Evolutionary conservation across 2,888 invertebrate genomes (phyloP).

Genomic region (Boloria euphrosyne): DNA sequence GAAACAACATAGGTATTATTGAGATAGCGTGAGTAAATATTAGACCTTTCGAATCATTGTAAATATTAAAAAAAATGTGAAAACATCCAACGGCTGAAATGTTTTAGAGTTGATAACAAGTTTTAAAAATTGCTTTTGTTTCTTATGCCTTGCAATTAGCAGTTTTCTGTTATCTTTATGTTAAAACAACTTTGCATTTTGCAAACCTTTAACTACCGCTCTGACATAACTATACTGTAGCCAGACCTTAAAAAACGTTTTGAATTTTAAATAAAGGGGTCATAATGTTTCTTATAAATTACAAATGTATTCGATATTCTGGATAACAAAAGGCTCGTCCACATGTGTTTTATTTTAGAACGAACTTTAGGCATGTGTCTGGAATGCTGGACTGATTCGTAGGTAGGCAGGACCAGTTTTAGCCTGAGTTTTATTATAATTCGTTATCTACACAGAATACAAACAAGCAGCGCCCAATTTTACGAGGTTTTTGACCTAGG

Average conservation of each 20-base stretch:
- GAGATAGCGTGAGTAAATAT: not conserved
- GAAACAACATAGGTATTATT: not conserved
- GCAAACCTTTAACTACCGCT: too few relatives aligned
- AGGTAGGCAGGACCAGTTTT: slow-evolving; percentile 41
- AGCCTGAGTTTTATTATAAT: slow-evolving; percentile 39
- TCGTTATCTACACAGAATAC: slow-evolving; percentile 42
- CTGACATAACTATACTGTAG: not conserved
- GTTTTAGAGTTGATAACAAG: too few relatives aligned
- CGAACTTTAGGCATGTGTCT: slow-evolving; percentile 28
- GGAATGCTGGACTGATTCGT: slow-evolving; percentile 35
- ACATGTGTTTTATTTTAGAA: slow-evolving; percentile 29
- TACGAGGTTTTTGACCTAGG: slow-evolving; percentile 70
- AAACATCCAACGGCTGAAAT: not conserved
- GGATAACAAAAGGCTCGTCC: slow-evolving; percentile 21
- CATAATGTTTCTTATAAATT: too few relatives aligned
- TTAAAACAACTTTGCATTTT: not conserved
- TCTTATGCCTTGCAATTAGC: not conserved
- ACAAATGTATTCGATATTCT: not conserved
- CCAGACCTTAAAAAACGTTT: slow-evolving; percentile 3
- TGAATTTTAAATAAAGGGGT: not conserved
- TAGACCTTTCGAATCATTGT: not conserved
- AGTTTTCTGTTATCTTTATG: not conserved
- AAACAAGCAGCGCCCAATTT: slow-evolving; percentile 50
- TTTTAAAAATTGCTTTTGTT: not conserved
- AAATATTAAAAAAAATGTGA: not conserved